phyloP scores from a whole-genome alignment of 2,797 vertebrate species.

The Enteromius anoplus region DNA sequence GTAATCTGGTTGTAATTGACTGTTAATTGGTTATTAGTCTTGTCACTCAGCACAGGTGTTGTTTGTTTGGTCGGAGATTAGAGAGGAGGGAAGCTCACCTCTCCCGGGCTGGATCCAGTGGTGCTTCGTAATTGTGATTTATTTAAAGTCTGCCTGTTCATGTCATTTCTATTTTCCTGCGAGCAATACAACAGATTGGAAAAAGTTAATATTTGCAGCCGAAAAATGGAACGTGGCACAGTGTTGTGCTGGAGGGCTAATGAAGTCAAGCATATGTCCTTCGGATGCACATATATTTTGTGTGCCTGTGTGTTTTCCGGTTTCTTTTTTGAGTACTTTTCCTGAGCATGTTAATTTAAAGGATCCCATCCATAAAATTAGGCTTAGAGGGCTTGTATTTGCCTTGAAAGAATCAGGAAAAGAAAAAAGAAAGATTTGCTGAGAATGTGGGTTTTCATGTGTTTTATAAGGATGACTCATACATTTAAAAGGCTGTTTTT shows the following conservation, averaged over 20 bases:
- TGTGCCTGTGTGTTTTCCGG: constrained; percentile 6
- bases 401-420: constrained; percentile 39
- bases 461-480: constrained; percentile 22
- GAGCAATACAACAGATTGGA: constrained; percentile 76
- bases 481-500: constrained; percentile 8
- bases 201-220: constrained; percentile 75
- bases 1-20: constrained; percentile 41
- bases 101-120: constrained; percentile 65
- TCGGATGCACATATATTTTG: constrained; percentile 52
- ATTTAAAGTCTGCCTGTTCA: constrained; percentile 73
- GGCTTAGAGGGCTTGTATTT: constrained; percentile 59
- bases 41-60: constrained; percentile 37
- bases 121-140: constrained; percentile 80
- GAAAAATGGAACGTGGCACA: constrained; percentile 61
- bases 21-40: constrained; percentile 53
- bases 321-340: constrained; percentile 17
- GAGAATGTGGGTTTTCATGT: constrained; percentile 46
- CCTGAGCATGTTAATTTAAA: constrained; percentile 60
- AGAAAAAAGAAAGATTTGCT: constrained; percentile 33
- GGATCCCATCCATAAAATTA: constrained; percentile 68
- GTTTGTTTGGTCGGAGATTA: constrained; percentile 49
- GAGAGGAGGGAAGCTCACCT: constrained; percentile 42
- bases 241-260: constrained; percentile 56
- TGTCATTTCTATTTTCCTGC: constrained; percentile 72
- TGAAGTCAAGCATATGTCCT: constrained; percentile 72